These are phyloP conservation scores for Aradophagus sp. DNA, from an alignment of 1,140 invertebrate genomes.

Conservation along the genomic window DNA sequence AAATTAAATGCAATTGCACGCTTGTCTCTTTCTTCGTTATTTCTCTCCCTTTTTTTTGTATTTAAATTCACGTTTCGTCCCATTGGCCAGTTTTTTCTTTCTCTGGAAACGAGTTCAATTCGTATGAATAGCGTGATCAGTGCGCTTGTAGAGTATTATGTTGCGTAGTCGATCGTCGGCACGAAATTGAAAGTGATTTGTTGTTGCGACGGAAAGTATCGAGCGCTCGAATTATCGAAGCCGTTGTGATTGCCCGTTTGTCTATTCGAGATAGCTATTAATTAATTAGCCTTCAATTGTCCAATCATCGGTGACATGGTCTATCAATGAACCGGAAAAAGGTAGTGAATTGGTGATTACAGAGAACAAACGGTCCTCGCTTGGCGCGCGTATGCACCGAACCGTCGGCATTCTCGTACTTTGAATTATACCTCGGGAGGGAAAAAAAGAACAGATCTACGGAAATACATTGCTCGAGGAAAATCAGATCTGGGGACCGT, in stretches of 20 bases:
- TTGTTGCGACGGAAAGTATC: slow-evolving; percentile 36
- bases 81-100: slow-evolving; percentile 6
- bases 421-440: slow-evolving; percentile 12
- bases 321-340: slow-evolving; percentile 60
- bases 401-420: slow-evolving; percentile 10
- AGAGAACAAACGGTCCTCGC: slow-evolving; percentile 50
- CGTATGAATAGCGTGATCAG: slow-evolving; percentile 33
- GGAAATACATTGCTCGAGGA: no score
- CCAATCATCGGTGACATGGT: slow-evolving; percentile 60
- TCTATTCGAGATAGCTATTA: slow-evolving; percentile 58
- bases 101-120: slow-evolving; percentile 21
- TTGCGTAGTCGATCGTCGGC: slow-evolving; percentile 10
- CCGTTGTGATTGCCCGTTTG: slow-evolving; percentile 43
- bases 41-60: background rate
- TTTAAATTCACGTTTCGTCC: slow-evolving; percentile 4
- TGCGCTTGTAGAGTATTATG: slow-evolving; percentile 7
- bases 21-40: slow-evolving; percentile 4
- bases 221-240: slow-evolving; percentile 43
- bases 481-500: background rate
- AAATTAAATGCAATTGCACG: no score
- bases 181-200: slow-evolving; percentile 43
- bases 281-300: slow-evolving; percentile 64
- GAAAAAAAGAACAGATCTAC: no score
- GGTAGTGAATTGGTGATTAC: slow-evolving; percentile 61
- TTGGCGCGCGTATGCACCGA: slow-evolving; percentile 21